Percentiles rank a stretch among this genome's conserved stretches.
Conservation (phyloP, 2,113 vertebrate genomes). For the Mustela lutreola region DNA sequence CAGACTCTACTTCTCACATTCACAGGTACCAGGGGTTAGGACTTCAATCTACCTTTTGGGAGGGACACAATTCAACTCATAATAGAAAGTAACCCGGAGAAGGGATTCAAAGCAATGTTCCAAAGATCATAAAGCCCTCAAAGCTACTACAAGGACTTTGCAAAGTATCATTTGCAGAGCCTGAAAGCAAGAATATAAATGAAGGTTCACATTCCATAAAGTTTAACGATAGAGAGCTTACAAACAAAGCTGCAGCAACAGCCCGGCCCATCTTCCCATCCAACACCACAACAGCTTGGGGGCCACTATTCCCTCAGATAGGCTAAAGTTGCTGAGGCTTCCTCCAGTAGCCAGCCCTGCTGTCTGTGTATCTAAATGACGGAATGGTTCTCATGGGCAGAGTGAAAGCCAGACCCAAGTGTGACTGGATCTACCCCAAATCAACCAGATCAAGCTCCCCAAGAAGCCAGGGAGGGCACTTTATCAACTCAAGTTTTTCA, state of each 20-base stretch:
- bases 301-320: neutral
- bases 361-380: neutral
- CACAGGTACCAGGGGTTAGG: neutral
- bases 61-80: neutral
- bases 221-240: neutral
- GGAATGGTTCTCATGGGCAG: neutral
- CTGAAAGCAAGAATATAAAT: neutral
- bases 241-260: neutral
- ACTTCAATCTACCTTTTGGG: neutral
- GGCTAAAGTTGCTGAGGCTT: neutral
- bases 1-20: neutral
- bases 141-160: neutral
- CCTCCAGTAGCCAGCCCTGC: neutral
- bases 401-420: neutral
- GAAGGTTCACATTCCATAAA: neutral
- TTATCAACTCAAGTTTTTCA: neutral
- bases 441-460: neutral
- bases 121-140: slow-evolving; percentile 12
- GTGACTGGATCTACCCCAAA: neutral
- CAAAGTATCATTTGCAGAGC: neutral
- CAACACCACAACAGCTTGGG: neutral
- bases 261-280: neutral
- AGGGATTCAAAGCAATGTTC: neutral
- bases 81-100: neutral
- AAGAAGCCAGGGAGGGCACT: neutral